Evolutionary conservation across 2,888 invertebrate genomes (phyloP).

Genomic region (Netelia melanura): DNA sequence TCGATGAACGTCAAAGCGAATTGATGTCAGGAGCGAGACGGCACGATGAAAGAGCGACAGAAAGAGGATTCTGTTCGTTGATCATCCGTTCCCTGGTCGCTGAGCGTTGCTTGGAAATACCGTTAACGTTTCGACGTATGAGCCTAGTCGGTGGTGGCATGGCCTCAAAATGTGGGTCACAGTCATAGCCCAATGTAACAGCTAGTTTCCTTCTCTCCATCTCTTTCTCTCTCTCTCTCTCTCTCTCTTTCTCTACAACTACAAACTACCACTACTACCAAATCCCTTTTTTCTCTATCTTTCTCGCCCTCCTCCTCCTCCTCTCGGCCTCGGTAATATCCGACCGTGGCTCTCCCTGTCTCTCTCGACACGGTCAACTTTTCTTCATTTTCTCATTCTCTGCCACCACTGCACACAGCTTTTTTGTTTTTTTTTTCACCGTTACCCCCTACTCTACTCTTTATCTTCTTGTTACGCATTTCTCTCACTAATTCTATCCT

Average conservation of each 20-base stretch:
- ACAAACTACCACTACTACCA: not conserved
- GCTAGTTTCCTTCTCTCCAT: conserved; percentile 69
- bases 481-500: conserved; percentile 40
- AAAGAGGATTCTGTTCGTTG: conserved; percentile 56
- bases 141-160: conserved; percentile 75
- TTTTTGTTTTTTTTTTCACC: conserved; percentile 36
- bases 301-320: conserved; percentile 12
- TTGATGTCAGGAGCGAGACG: conserved; percentile 79
- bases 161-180: conserved; percentile 82
- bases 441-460: conserved; percentile 42
- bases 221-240: conserved; percentile 39
- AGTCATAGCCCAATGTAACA: conserved; percentile 82
- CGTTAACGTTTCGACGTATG: conserved; percentile 83
- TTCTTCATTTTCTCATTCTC: conserved; percentile 24
- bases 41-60: conserved; percentile 55
- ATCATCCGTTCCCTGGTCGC: conserved; percentile 63
- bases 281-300: conserved; percentile 5
- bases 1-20: conserved; percentile 69
- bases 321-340: conserved; percentile 24
- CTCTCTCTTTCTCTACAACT: conserved; percentile 15
- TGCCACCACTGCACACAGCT: not conserved
- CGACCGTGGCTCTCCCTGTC: not conserved
- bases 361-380: conserved; percentile 23
- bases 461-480: conserved; percentile 73
- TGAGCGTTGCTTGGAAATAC: conserved; percentile 79